These are phyloP conservation scores for Brachypteracias leptosomus DNA, from an alignment of 2,113 vertebrate species.

Conservation along the genomic window DNA sequence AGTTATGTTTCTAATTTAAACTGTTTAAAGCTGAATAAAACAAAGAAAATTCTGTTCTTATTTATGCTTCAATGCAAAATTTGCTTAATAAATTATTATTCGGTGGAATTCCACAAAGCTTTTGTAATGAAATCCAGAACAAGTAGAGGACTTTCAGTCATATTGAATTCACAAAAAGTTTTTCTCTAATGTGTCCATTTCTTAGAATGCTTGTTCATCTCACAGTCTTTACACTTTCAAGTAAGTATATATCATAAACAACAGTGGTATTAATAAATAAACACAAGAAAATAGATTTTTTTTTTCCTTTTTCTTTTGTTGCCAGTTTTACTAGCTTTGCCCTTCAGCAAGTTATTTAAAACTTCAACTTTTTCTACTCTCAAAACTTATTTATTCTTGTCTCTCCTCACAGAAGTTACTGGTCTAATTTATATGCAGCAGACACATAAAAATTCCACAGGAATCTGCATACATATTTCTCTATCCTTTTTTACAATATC, in stretches of 20 bases:
- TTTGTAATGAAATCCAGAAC: not conserved
- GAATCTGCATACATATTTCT: conserved; percentile 21
- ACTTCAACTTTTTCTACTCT: not conserved
- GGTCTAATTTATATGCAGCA: conserved; percentile 9
- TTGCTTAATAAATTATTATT: not conserved
- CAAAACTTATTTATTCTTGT: not conserved
- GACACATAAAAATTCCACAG: conserved; percentile 1
- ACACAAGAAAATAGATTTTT: not conserved
- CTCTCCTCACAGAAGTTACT: not conserved
- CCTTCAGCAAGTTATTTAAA: not conserved
- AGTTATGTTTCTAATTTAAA: not conserved
- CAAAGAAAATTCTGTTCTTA: not conserved
- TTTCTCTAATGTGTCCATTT: not conserved
- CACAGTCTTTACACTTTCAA: not conserved
- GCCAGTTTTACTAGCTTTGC: not conserved
- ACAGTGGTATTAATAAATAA: not conserved
- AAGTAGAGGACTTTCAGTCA: not conserved
- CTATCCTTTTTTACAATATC: not conserved
- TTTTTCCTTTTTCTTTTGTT: not conserved
- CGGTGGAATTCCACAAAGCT: not conserved
- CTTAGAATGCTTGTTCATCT: not conserved
- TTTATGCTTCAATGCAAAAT: not conserved
- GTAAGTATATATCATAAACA: not conserved
- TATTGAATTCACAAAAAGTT: not conserved
- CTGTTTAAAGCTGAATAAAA: not conserved